These are phyloP conservation scores for Adineta ricciae DNA, from an alignment of 2,888 invertebrate genomes.

Conservation along the genomic window DNA sequence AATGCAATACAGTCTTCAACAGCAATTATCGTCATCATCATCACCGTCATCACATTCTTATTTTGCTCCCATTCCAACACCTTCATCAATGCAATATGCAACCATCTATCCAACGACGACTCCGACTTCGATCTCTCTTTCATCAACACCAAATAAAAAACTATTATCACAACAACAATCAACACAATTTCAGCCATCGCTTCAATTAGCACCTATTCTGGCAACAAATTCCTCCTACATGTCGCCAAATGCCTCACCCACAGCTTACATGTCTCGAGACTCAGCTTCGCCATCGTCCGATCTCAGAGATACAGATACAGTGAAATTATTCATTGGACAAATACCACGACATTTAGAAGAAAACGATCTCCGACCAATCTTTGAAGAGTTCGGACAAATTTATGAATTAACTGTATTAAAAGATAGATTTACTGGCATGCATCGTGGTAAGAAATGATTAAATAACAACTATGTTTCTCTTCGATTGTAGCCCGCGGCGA, in stretches of 20 bases:
- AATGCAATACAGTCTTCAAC: constrained; percentile 9
- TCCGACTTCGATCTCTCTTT: background rate
- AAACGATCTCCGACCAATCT: constrained; percentile 74
- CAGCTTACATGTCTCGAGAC: background rate
- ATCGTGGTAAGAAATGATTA: constrained; percentile 63
- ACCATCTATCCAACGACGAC: background rate
- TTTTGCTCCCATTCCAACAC: background rate
- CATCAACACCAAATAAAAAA: background rate
- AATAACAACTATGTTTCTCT: background rate
- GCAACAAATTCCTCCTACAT: background rate
- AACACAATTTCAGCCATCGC: background rate
- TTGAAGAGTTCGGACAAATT: constrained; percentile 82
- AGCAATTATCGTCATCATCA: background rate
- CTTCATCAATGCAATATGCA: constrained; percentile 5
- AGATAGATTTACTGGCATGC: constrained; percentile 87
- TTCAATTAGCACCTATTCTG: constrained; percentile 6
- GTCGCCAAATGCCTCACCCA: background rate
- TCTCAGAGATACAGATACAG: constrained; percentile 55
- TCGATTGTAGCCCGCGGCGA: background rate
- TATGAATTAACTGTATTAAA: constrained; percentile 85
- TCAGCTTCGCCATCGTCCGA: background rate
- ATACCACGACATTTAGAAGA: constrained; percentile 80
- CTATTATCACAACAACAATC: background rate
- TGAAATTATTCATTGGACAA: constrained; percentile 83
- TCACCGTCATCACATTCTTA: background rate